A percentile compares a stretch with the other conserved stretches of the same genome.
Conservation (phyloP, 2,888 invertebrate species). For the Pseudococcus viburni region DNA sequence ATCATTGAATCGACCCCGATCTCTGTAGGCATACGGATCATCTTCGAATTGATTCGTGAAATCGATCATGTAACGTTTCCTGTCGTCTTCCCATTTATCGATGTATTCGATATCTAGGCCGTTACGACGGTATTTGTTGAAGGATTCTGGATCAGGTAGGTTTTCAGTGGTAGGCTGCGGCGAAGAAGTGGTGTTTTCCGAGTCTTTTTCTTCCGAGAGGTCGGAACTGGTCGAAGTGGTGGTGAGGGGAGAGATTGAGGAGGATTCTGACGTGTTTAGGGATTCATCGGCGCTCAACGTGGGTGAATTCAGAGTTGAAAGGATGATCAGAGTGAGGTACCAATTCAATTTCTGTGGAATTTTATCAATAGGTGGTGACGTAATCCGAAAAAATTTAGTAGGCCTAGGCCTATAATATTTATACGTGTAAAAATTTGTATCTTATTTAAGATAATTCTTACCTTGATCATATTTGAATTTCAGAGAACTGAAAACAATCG, state of each 20-base stretch:
- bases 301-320: neutral
- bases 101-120: constrained; percentile 6
- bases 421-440: neutral
- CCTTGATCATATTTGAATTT: constrained; percentile 22
- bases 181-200: neutral
- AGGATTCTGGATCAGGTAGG: neutral
- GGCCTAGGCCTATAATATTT: neutral
- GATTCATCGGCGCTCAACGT: neutral
- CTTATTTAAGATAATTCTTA: neutral
- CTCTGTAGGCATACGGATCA: neutral
- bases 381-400: neutral
- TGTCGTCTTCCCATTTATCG: constrained; percentile 33
- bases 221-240: neutral
- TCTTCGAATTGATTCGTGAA: constrained; percentile 2
- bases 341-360: constrained; percentile 18
- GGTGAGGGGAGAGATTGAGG: neutral
- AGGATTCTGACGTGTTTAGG: neutral
- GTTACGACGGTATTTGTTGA: constrained; percentile 32
- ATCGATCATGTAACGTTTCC: constrained; percentile 33
- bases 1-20: constrained; percentile 13
- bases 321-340: neutral
- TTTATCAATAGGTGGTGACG: neutral
- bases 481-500: neutral
- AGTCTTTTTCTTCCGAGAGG: neutral
- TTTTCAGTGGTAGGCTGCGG: neutral